Conservation (phyloP, 2,797 vertebrate genomes). For the Lutjanus argentimaculatus region DNA sequence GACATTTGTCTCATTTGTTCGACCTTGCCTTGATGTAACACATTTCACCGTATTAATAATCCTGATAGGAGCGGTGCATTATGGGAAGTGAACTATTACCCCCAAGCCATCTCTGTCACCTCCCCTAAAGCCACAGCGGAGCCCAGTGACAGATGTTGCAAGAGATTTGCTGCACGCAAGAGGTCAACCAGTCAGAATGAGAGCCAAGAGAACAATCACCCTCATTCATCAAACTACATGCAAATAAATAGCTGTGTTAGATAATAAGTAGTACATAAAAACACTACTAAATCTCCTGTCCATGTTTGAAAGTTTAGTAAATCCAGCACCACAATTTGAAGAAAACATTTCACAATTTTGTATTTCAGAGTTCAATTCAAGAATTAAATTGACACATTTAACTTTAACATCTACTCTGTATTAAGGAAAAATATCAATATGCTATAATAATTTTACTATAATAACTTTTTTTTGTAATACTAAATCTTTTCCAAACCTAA, state of each 20-base stretch:
- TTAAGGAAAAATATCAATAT: no score
- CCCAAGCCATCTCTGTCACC: neutral
- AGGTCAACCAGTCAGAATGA: conserved; percentile 26
- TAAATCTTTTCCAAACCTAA: no score
- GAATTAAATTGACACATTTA: no score
- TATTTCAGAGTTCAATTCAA: no score
- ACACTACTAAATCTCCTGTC: neutral
- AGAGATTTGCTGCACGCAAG: conserved; percentile 5
- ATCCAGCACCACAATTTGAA: no score
- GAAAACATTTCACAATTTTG: no score
- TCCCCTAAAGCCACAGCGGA: neutral
- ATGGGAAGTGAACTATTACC: conserved; percentile 27
- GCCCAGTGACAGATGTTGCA: conserved; percentile 40
- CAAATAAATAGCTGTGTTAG: neutral
- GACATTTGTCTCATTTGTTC: conserved; percentile 1
- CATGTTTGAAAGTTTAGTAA: neutral
- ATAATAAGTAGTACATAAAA: neutral
- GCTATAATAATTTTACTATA: no score
- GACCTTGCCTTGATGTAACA: conserved; percentile 27
- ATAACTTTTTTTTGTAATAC: no score
- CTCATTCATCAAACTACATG: conserved; percentile 35
- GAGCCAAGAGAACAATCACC: conserved; percentile 3
- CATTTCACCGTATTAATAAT: conserved; percentile 36
- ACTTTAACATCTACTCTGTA: no score
- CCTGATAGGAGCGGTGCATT: conserved; percentile 36